Conservation (phyloP, 2,888 invertebrate species). For the Rhagonycha fulva region DNA sequence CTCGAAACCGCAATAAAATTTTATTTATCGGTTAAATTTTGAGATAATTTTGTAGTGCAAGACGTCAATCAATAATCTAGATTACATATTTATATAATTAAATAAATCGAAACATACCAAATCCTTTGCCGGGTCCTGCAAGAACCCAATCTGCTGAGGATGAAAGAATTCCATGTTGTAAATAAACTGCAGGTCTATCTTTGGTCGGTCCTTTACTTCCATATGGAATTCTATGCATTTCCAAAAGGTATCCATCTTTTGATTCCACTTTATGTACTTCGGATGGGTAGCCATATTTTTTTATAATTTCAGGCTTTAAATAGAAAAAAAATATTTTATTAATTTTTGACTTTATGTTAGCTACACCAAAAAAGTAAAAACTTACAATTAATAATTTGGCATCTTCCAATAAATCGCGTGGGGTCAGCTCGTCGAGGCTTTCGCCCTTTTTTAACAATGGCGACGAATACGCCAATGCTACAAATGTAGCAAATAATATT, state of each 20-base stretch:
- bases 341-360: background rate
- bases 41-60: background rate
- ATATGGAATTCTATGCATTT: constrained; percentile 59
- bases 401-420: background rate
- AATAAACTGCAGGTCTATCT: constrained; percentile 47
- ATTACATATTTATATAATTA: background rate
- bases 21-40: background rate
- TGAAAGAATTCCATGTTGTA: constrained; percentile 58
- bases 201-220: constrained; percentile 52
- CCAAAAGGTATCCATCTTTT: constrained; percentile 61
- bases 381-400: background rate
- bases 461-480: background rate
- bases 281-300: constrained; percentile 49
- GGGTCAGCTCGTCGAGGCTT: background rate
- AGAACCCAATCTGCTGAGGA: constrained; percentile 59
- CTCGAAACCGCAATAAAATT: background rate
- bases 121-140: constrained; percentile 54
- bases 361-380: background rate
- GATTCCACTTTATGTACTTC: constrained; percentile 55
- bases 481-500: background rate
- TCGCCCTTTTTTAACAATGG: background rate
- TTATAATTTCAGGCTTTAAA: constrained; percentile 4
- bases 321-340: background rate
- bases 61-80: background rate
- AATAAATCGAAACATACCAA: constrained; percentile 33